Evolutionary conservation across 2,797 vertebrate genomes (phyloP).

Genomic region (Cirrhinus mrigala): DNA sequence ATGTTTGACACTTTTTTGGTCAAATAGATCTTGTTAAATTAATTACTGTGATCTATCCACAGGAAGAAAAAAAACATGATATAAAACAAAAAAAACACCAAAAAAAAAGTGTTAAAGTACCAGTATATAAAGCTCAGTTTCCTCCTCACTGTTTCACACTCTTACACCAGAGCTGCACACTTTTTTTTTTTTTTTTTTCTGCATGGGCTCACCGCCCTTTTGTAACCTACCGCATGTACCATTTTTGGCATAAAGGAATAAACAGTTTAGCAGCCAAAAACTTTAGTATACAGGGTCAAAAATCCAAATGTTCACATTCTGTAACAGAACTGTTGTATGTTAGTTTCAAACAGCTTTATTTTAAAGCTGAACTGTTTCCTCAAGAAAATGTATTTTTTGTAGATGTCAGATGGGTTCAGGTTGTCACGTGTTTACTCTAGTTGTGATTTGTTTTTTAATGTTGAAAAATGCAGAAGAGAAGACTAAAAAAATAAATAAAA

Average conservation of each 20-base stretch:
- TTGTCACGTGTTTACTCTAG: not conserved
- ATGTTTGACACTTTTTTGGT: not conserved
- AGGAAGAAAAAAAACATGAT: not conserved
- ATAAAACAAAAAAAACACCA: not conserved
- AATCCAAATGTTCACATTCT: not conserved
- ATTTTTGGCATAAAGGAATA: slow-evolving; percentile 3
- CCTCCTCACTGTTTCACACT: too few relatives aligned
- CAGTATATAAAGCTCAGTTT: not conserved
- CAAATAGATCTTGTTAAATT: not conserved
- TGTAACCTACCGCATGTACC: not conserved
- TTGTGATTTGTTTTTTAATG: not conserved
- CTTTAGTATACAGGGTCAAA: not conserved
- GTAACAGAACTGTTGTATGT: not conserved
- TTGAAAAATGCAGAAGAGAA: not conserved
- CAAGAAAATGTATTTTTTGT: not conserved
- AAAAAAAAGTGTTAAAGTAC: not conserved
- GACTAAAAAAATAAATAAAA: too few relatives aligned
- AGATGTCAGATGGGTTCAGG: not conserved
- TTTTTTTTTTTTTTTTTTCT: not conserved
- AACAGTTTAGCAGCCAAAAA: not conserved
- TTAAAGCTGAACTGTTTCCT: not conserved
- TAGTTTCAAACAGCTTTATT: not conserved
- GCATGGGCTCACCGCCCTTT: not conserved
- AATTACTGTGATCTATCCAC: not conserved
- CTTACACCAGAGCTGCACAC: not conserved